Conservation (phyloP, 2,888 invertebrate genomes). For the Drosophila histrio region DNA sequence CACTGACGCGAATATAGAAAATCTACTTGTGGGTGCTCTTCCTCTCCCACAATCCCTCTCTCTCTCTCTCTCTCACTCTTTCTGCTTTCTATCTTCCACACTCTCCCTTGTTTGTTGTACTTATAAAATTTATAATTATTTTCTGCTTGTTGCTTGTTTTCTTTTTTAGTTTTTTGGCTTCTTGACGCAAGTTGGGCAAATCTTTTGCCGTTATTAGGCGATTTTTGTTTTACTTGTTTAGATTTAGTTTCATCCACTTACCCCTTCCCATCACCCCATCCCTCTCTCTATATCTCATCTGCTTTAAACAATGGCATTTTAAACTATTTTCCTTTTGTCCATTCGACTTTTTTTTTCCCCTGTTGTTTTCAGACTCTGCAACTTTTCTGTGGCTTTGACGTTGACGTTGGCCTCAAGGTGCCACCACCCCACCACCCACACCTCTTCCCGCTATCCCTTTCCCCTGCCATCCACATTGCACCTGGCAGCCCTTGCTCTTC, state of each 20-base stretch:
- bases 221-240: slow-evolving; percentile 49
- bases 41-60: background rate
- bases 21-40: background rate
- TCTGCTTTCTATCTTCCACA: background rate
- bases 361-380: slow-evolving; percentile 21
- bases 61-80: background rate
- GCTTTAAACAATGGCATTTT: slow-evolving; percentile 69
- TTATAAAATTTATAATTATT: slow-evolving; percentile 74
- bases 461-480: background rate
- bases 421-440: slow-evolving; percentile 2
- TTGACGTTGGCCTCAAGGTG: slow-evolving; percentile 35
- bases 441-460: background rate
- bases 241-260: slow-evolving; percentile 30
- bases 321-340: slow-evolving; percentile 54
- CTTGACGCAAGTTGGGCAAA: slow-evolving; percentile 30
- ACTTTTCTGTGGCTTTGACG: slow-evolving; percentile 60
- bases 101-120: slow-evolving; percentile 35
- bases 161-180: slow-evolving; percentile 14
- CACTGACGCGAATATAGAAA: too few species aligned
- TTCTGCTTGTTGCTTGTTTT: slow-evolving; percentile 67
- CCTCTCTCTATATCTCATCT: slow-evolving; percentile 1
- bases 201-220: slow-evolving; percentile 49
- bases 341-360: background rate
- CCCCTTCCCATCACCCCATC: background rate
- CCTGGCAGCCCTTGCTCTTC: background rate